phyloP scores from a whole-genome alignment of 2,888 invertebrate species.

The Meteorus colon region DNA sequence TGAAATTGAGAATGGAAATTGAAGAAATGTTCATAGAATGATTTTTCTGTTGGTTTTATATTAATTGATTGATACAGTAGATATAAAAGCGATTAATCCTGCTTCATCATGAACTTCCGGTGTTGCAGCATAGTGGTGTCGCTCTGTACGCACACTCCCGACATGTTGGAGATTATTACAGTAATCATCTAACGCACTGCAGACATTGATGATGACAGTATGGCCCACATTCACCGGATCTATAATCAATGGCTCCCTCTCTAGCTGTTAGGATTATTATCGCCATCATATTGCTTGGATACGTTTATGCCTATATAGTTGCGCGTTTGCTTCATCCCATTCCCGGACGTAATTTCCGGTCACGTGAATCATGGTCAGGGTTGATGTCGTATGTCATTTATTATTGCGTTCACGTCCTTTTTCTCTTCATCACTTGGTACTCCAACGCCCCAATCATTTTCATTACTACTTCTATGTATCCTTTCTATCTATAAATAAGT shows the following conservation, averaged over 20 bases:
- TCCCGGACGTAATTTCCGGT: constrained; percentile 21
- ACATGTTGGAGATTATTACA: constrained; percentile 47
- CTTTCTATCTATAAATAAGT: constrained; percentile 18
- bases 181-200: constrained; percentile 48
- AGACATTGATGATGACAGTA: constrained; percentile 28
- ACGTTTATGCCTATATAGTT: neutral
- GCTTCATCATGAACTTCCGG: constrained; percentile 35
- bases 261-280: constrained; percentile 41
- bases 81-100: neutral
- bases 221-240: constrained; percentile 51
- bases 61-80: neutral
- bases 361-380: constrained; percentile 32
- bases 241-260: constrained; percentile 52
- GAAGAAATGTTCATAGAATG: neutral
- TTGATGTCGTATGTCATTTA: constrained; percentile 28
- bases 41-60: neutral
- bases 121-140: constrained; percentile 39
- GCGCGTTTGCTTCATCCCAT: neutral
- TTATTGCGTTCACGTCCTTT: constrained; percentile 13
- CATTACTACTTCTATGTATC: neutral
- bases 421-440: constrained; percentile 9
- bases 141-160: constrained; percentile 52
- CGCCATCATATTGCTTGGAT: constrained; percentile 18
- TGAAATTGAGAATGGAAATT: too few relatives aligned
- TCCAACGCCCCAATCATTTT: constrained; percentile 12